These are phyloP conservation scores for Nematopogon swammerdamellus DNA, from an alignment of 2,888 invertebrate species.

Conservation along the genomic window DNA sequence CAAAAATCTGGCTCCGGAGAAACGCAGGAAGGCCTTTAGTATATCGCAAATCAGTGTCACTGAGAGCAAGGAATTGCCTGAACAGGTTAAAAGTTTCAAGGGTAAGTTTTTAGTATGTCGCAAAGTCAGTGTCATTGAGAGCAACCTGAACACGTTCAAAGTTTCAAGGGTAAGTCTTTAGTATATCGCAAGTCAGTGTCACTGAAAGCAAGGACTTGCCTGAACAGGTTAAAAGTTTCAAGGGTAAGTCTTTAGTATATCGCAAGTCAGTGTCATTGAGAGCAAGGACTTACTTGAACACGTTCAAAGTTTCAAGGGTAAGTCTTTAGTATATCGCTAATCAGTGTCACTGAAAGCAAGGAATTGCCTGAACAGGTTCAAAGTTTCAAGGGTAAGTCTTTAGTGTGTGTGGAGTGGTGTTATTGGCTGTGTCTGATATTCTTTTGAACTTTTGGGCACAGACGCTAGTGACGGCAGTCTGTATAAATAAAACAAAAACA, in stretches of 20 bases:
- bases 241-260: slow-evolving; percentile 31
- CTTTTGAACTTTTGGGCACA: too few species aligned
- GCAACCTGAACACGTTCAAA: neutral
- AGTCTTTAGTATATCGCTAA: slow-evolving; percentile 39
- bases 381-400: slow-evolving; percentile 31
- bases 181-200: slow-evolving; percentile 34
- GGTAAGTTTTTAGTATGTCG: slow-evolving; percentile 31
- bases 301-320: slow-evolving; percentile 13
- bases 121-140: neutral
- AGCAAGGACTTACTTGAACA: slow-evolving; percentile 15
- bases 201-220: slow-evolving; percentile 26
- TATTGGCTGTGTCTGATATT: too few species aligned
- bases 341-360: slow-evolving; percentile 22
- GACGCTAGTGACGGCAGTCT: too few species aligned
- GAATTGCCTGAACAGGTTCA: slow-evolving; percentile 37
- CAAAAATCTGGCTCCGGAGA: slow-evolving; percentile 24
- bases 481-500: too few species aligned
- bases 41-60: slow-evolving; percentile 32
- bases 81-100: slow-evolving; percentile 34
- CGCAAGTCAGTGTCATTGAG: neutral
- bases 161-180: slow-evolving; percentile 27
- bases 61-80: slow-evolving; percentile 27
- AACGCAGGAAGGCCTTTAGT: slow-evolving; percentile 33
- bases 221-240: slow-evolving; percentile 34
- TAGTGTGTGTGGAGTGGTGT: too few species aligned